Conservation (phyloP, 2,797 vertebrate genomes). For the Echiichthys vipera region DNA sequence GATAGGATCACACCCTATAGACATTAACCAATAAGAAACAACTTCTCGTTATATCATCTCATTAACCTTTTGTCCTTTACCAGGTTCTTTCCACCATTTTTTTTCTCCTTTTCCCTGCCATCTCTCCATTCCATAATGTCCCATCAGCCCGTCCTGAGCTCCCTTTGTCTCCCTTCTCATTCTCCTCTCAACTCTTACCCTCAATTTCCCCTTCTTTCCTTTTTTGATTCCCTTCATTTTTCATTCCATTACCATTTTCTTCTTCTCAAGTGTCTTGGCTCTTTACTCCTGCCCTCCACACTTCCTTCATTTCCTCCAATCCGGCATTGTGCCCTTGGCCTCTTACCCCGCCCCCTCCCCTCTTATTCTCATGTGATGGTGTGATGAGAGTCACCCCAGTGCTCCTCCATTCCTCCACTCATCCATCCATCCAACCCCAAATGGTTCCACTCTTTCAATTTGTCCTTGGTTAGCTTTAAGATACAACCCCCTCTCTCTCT, state of each 20-base stretch:
- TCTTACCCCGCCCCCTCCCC: neutral
- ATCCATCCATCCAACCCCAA: conserved; percentile 14
- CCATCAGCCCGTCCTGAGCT: neutral
- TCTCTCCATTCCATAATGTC: conserved; percentile 26
- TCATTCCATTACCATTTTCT: conserved; percentile 33
- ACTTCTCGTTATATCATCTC: conserved; percentile 38
- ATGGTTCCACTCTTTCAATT: conserved; percentile 29
- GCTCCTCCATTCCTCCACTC: conserved; percentile 11
- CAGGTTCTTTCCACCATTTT: neutral
- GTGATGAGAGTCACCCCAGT: conserved; percentile 19
- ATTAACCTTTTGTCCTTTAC: conserved; percentile 53
- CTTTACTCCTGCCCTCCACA: conserved; percentile 17
- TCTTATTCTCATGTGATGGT: conserved; percentile 9
- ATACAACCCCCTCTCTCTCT: conserved; percentile 5
- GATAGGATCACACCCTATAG: conserved; percentile 43
- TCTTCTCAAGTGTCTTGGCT: conserved; percentile 9
- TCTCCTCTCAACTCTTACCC: neutral
- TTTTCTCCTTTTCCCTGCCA: neutral
- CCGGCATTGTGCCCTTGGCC: conserved; percentile 32
- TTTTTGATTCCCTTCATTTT: neutral
- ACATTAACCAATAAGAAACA: conserved; percentile 54
- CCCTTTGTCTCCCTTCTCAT: neutral
- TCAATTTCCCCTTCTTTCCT: conserved; percentile 18
- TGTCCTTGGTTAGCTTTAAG: conserved; percentile 36
- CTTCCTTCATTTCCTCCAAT: conserved; percentile 39